These are phyloP conservation scores for Diarsia mendica DNA, from an alignment of 2,888 invertebrate species.

Conservation along the genomic window DNA sequence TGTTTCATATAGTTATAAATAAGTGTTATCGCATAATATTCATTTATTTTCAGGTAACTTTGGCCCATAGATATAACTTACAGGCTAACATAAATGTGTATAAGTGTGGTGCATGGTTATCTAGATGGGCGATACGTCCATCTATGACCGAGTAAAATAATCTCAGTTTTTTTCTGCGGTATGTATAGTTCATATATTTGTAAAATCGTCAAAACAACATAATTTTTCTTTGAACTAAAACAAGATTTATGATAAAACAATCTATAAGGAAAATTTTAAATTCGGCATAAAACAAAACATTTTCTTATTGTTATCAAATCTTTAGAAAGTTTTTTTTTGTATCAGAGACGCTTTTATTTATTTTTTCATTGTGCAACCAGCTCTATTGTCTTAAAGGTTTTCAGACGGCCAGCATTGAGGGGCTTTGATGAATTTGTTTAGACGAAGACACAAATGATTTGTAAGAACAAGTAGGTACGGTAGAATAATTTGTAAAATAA, in stretches of 20 bases:
- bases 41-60: too few species aligned
- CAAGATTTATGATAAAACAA: constrained; percentile 11
- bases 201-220: background rate
- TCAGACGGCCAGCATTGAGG: constrained; percentile 38
- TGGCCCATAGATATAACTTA: too few species aligned
- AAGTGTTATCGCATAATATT: too few species aligned
- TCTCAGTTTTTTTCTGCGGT: background rate
- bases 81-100: too few species aligned
- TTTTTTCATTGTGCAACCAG: constrained; percentile 39
- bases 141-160: background rate
- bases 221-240: background rate
- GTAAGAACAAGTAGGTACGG: constrained; percentile 22
- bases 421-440: constrained; percentile 57
- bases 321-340: constrained; percentile 56
- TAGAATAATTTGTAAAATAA: constrained; percentile 21
- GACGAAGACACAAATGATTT: constrained; percentile 39
- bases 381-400: constrained; percentile 50
- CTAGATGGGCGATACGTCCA: background rate
- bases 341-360: constrained; percentile 38
- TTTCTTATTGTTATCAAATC: constrained; percentile 42
- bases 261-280: constrained; percentile 12
- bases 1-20: background rate
- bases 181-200: background rate
- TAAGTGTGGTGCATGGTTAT: background rate
- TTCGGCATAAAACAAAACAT: constrained; percentile 32